Evolutionary conservation across 2,797 vertebrate genomes (phyloP), one percentile per base, ranked within the genome.

Genomic region (Mareca penelope): DNA sequence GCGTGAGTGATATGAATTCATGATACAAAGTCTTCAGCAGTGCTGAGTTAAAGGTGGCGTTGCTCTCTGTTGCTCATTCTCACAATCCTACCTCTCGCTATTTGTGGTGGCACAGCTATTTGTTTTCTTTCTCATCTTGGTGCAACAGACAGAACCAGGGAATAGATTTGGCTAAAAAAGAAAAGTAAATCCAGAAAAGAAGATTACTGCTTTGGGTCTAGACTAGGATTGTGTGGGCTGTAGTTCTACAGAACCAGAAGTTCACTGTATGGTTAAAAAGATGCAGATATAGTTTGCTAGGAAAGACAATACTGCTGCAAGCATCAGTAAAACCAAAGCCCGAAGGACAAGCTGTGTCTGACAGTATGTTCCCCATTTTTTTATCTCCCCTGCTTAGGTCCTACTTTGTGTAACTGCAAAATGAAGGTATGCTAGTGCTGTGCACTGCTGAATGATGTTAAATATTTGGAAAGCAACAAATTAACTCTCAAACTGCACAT

Each of bases 231-330:
- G 23, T 42, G 29, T 67, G n/a, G 6, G 9, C 24, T 64, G 42
- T 4, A 53, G 39, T 71, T 81, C 35, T 28, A 21, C 53, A 56
- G 26, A 67, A 73, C 10, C 29, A 67, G 35, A 9, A 59, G 12
- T 67, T 82, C 59, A 71, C 31, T 13, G 44, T 19, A 9, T 37
- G 59, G 56, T 6, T 35, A 13, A 48, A 72, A 26, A 69, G 22
- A 48, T 5, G 39, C 0, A 0, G 5, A 4, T 22, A 23, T 12
- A 8, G 22, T 53, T 24, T 67, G 63, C 53, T 24, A 37, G 33
- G 37, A 15, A 52, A n/a, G 16, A 19, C 35, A 85, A 12, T 10
- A 48, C 46, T 48, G 21, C 46, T 48, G 46, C 46, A 57, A 72
- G 21, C 1, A 0, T 71, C 81, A 77, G 14, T 70, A 31, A 40